These are phyloP conservation scores for Sialia sialis DNA, from an alignment of 2,113 vertebrate species.

Conservation along the genomic window DNA sequence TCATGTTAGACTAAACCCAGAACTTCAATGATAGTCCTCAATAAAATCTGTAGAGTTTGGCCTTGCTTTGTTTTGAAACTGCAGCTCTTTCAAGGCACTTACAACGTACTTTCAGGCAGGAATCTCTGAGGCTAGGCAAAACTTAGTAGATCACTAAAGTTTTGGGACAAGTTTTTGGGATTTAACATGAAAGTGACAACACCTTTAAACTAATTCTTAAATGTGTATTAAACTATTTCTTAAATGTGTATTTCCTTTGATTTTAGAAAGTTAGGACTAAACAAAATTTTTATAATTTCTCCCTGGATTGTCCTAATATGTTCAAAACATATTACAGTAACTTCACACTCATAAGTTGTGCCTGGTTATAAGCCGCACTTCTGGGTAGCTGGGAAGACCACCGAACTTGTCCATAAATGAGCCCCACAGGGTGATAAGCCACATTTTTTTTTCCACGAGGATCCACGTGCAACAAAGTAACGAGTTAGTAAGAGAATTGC, in stretches of 20 bases:
- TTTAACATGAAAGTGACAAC: background rate
- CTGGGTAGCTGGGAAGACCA: no score
- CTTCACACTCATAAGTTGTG: no score
- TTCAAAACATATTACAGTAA: background rate
- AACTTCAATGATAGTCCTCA: background rate
- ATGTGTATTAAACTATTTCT: background rate
- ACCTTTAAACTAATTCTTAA: background rate
- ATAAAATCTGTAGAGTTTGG: background rate
- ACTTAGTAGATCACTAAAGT: background rate
- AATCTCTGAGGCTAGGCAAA: background rate
- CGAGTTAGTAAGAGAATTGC: no score
- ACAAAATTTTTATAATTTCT: background rate
- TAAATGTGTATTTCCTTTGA: background rate
- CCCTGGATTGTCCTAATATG: background rate
- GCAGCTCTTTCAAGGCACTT: background rate
- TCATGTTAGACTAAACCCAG: background rate
- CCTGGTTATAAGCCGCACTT: no score
- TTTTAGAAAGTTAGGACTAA: background rate
- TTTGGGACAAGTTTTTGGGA: background rate
- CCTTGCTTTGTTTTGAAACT: background rate
- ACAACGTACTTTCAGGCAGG: background rate
- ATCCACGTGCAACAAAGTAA: no score
- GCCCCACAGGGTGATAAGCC: no score
- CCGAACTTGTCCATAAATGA: no score
- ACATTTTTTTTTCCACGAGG: no score